A percentile compares a stretch with the other conserved stretches of the same genome.
Evolutionary conservation across 2,113 vertebrate genomes (phyloP).

Genomic region (Trichomycterus rosablanca): DNA sequence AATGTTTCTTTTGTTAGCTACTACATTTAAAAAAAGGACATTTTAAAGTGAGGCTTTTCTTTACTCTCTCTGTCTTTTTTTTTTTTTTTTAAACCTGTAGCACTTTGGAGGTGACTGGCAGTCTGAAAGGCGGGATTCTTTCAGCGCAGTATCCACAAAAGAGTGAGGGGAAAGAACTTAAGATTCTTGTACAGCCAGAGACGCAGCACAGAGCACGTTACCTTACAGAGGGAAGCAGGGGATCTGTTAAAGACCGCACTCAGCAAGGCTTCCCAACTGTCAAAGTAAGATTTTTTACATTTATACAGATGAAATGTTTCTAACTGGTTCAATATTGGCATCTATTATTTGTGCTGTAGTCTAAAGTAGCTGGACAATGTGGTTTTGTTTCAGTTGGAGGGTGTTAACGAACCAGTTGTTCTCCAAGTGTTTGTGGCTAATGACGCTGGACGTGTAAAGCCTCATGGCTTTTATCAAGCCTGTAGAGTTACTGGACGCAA

Average conservation of each 20-base stretch:
- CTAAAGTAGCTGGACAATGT: no score
- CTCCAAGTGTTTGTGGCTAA: slow-evolving; percentile 98
- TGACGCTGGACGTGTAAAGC: slow-evolving; percentile 92
- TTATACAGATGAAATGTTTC: no score
- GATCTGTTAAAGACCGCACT: slow-evolving; percentile 95
- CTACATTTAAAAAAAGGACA: no score
- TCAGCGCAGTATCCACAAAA: slow-evolving; percentile 87
- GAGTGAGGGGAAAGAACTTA: slow-evolving; percentile 92
- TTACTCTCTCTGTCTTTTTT: slow-evolving; percentile 17
- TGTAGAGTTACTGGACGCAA: slow-evolving; percentile 94
- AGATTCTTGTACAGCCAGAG: slow-evolving; percentile 97
- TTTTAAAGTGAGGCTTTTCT: no score
- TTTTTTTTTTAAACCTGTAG: slow-evolving; percentile 44
- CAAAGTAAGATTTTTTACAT: slow-evolving; percentile 87
- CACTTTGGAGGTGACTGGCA: slow-evolving; percentile 57
- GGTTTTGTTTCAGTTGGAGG: slow-evolving; percentile 80
- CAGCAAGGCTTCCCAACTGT: slow-evolving; percentile 96
- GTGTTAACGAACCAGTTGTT: slow-evolving; percentile 87
- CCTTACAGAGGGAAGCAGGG: slow-evolving; percentile 94
- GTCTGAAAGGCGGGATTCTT: slow-evolving; percentile 80
- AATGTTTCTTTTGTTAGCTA: no score
- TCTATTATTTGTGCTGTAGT: no score
- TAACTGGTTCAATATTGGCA: no score
- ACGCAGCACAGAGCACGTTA: slow-evolving; percentile 96
- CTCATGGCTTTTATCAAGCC: slow-evolving; percentile 97